Base-by-base conservation (phyloP, 2,113 vertebrate genomes). In the Gulo gulo region DNA sequence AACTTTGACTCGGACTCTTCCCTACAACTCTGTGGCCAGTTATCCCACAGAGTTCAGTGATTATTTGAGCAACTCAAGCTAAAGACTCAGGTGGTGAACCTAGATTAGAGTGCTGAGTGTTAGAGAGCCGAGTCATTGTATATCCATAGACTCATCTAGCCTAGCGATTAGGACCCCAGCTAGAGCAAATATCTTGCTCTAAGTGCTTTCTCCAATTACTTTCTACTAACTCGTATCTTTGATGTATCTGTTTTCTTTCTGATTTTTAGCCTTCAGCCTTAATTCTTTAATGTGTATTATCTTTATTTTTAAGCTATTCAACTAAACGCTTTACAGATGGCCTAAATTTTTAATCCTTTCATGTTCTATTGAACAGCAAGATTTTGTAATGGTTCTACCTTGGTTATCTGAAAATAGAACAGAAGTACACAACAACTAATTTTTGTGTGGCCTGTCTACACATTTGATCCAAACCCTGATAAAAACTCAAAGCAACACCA, bases 291-390 rank as follows among this genome's bases (percentile, higher is more conserved):
- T 52, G 88, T 34, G 1, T 45, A 18, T 55, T 55, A 5, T 39
- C 52, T 50, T 93, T 85, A 90, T 92, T 95, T 87, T 94, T 81
- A 50, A 78, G 78, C 31, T 82, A 74, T 50, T 83, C 34, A 65
- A 94, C 96, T 39, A 89, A 89, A 95, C 55, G 71, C 39, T 81
- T 85, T 82, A 50, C 29, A 80, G 42, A 57, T 67, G 45, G 16
- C 9, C 16, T 93, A 71, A 71, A 47, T 67, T 50, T 74, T 59
- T 34, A 97, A 92, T 76, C 4, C 7, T 1, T 92, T 87, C 29
- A 52, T 45, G n/a, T 52, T 88, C 20, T 89, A n/a, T 80, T 82
- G 57, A 91, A 57, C 4, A 59, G 11, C 36, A 87, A 71, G 26
- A 45, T 65, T 90, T 55, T 78, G 11, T 29, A 26, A 96, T 36